A percentile compares a stretch with the other conserved stretches of the same genome.
Evolutionary conservation across 2,113 vertebrate genomes (phyloP).

Genomic region (Corythornis madagascariensis): DNA sequence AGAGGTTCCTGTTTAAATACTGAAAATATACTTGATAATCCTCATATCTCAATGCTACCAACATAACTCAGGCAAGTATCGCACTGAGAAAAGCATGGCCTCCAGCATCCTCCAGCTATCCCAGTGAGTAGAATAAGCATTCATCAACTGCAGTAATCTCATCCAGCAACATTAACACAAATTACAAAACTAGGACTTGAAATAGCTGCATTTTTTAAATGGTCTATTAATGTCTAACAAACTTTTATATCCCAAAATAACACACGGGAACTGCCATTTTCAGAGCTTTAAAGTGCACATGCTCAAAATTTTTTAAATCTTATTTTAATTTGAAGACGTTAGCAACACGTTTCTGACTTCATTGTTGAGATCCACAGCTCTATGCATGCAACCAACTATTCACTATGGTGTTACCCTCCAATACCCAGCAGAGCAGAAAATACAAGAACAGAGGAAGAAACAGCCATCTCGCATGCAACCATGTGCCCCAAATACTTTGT

Average conservation of each 20-base stretch:
- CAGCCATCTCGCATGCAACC: not conserved
- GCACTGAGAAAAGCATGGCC: not conserved
- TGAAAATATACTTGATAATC: not conserved
- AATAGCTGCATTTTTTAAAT: not conserved
- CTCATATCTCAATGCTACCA: not conserved
- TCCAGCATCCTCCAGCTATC: not conserved
- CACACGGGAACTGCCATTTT: not conserved
- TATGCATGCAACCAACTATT: not conserved
- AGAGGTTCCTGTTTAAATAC: not conserved
- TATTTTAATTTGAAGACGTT: not conserved
- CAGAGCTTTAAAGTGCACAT: not conserved
- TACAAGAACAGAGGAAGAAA: not conserved
- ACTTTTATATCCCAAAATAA: not conserved
- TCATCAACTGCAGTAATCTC: not conserved
- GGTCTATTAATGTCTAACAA: not conserved
- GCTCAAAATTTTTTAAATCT: not conserved
- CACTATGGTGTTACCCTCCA: not conserved
- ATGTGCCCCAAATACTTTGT: conserved; percentile 6
- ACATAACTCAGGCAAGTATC: not conserved
- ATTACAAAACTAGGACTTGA: not conserved
- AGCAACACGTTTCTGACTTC: not conserved
- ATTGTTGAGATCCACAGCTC: not conserved
- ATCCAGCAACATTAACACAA: not conserved
- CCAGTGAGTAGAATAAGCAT: not conserved
- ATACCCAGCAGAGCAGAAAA: not conserved